A percentile compares a stretch with the other conserved stretches of the same genome.
phyloP scores from a whole-genome alignment of 2,888 invertebrate species.

The Laspeyria flexula region DNA sequence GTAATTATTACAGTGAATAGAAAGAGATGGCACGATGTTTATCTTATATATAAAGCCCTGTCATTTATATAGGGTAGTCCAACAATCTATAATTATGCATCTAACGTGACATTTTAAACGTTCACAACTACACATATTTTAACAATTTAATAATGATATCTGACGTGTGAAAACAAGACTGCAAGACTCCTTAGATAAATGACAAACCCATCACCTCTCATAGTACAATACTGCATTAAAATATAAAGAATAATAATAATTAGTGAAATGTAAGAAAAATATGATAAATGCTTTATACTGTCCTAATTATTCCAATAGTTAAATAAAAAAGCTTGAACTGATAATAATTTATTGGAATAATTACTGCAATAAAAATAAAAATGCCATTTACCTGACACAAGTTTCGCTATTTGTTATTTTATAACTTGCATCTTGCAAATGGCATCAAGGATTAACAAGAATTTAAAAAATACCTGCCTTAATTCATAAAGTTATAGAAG shows the following conservation, averaged over 20 bases:
- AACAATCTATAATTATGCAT: constrained; percentile 7
- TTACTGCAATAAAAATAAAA: constrained; percentile 13
- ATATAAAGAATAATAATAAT: constrained; percentile 16
- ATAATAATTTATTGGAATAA: too few relatives aligned
- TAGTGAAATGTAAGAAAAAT: constrained; percentile 14
- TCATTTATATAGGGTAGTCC: constrained; percentile 20
- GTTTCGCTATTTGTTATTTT: not conserved
- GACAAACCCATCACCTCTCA: constrained; percentile 18
- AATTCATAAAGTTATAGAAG: constrained; percentile 38
- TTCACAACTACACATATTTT: constrained; percentile 14
- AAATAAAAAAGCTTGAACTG: not conserved
- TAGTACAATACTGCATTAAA: constrained; percentile 26
- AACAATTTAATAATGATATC: constrained; percentile 13
- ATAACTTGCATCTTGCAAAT: not conserved
- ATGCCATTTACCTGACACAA: too few relatives aligned
- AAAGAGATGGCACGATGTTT: not conserved
- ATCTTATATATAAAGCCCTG: not conserved
- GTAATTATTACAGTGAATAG: not conserved
- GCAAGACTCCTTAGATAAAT: constrained; percentile 23
- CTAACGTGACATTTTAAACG: constrained; percentile 31
- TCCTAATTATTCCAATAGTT: constrained; percentile 18
- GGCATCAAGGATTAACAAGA: too few relatives aligned
- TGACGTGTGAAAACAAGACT: constrained; percentile 30
- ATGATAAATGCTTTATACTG: constrained; percentile 15
- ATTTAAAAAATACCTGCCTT: constrained; percentile 16